Evolutionary conservation across 2,113 vertebrate species (phyloP), one percentile per base, ranked within the genome.

Genomic region (Colius striatus): DNA sequence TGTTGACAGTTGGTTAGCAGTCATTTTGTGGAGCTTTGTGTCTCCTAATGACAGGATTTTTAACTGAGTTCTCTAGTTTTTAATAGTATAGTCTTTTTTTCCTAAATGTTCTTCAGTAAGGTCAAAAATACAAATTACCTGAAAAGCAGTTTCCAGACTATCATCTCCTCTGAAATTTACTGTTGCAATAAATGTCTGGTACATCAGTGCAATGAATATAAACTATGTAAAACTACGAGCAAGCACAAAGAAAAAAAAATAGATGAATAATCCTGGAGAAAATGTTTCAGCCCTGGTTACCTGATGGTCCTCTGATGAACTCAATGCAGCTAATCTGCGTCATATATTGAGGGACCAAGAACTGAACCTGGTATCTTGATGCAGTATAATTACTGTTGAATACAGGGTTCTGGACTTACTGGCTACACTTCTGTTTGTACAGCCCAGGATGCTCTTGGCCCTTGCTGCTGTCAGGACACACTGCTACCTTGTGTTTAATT

Each of bases 81-180:
- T 93, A 97, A 94, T 61, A 13, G 32, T 80, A 76, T 27, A 86
- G 19, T 68, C 41, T 87, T 91, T 96, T 94, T 95, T 95, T 96
- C 27, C 92, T 94, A 85, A 96, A 94, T 92, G 16, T 83, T 93
- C 63, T 81, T 95, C 73, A 63, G 26, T 68, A 92, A 45, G 57
- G 50, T 76, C 89, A 92, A 55, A 89, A 89, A 93, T 89, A 53
- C 20, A 89, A 90, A 92, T 75, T 75, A 47, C 32, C 15, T 14
- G 17, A 76, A 80, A 96, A 87, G 54, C 45, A 62, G 81, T 85
- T 90, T 84, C 34, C 72, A 87, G 75, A 32, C 90, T 92, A 71
- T 58, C 75, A 88, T 92, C 67, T 29, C 32, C 57, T 90, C 85
- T 95, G 92, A 96, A 97, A 97, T 97, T 96, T 96, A 95, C 38